Evolutionary conservation across 2,797 vertebrate genomes (phyloP).

Genomic region (Coregonus sp.): DNA sequence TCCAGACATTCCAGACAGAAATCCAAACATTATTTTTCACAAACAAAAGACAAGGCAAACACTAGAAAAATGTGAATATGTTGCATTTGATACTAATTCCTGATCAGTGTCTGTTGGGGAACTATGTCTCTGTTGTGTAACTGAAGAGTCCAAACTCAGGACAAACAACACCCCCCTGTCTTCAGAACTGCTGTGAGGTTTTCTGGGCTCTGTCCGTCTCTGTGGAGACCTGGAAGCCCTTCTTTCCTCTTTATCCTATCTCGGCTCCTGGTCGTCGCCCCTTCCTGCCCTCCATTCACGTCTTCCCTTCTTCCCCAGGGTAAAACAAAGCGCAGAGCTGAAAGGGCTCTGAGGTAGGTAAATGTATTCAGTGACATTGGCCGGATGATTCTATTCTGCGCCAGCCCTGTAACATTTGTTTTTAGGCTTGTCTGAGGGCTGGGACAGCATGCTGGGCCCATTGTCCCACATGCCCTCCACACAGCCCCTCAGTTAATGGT

Average conservation of each 20-base stretch:
- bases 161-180: slow-evolving; percentile 55
- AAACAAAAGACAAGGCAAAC: background rate
- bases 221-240: slow-evolving; percentile 83
- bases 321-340: slow-evolving; percentile 81
- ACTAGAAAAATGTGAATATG: background rate
- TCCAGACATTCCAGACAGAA: background rate
- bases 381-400: slow-evolving; percentile 98
- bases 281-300: slow-evolving; percentile 80
- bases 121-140: slow-evolving; percentile 39
- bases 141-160: slow-evolving; percentile 49
- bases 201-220: slow-evolving; percentile 75
- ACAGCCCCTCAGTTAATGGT: slow-evolving; percentile 93
- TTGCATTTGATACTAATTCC: slow-evolving; percentile 30
- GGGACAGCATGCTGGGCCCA: slow-evolving; percentile 87
- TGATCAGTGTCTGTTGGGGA: slow-evolving; percentile 34
- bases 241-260: slow-evolving; percentile 47
- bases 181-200: slow-evolving; percentile 58
- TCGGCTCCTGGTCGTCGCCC: slow-evolving; percentile 40
- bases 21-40: background rate
- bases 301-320: slow-evolving; percentile 71
- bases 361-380: slow-evolving; percentile 98
- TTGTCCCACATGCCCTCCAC: slow-evolving; percentile 89
- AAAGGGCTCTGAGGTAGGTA: slow-evolving; percentile 97
- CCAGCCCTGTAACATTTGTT: slow-evolving; percentile 94
- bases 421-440: slow-evolving; percentile 95